phyloP scores from a whole-genome alignment of 35 echinoderm and acorn worm genomes.

The Acanthaster planci region DNA sequence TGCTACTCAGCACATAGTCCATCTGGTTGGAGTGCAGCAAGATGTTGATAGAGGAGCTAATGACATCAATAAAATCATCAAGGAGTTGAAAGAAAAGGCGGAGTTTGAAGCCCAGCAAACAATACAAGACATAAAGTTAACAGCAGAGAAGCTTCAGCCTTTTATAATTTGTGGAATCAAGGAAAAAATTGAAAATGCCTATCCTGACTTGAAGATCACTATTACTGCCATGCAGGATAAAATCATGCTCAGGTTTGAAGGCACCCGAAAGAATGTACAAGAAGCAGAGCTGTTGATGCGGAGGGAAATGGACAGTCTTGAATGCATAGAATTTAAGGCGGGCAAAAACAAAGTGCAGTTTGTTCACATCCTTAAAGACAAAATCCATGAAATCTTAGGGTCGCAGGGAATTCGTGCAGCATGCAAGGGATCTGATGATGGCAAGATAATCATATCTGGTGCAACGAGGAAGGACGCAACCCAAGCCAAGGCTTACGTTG shows the following conservation, averaged over 20 bases:
- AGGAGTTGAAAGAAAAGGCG: not conserved
- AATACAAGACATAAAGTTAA: not conserved
- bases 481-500: not conserved
- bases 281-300: not conserved
- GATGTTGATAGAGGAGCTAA: not conserved
- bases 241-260: not conserved
- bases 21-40: not conserved
- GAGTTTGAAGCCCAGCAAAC: constrained; percentile 1
- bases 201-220: not conserved
- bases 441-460: constrained; percentile 18
- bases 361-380: not conserved
- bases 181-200: not conserved
- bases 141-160: not conserved
- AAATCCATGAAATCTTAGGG: constrained; percentile 15
- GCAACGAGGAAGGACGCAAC: not conserved
- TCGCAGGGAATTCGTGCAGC: not conserved
- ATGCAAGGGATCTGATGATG: constrained; percentile 21
- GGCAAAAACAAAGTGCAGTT: not conserved
- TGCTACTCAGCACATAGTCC: not conserved
- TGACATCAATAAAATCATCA: not conserved
- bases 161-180: constrained; percentile 24
- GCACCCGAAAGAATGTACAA: constrained; percentile 16
- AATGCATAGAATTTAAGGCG: not conserved
- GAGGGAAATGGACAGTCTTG: constrained; percentile 18
- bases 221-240: not conserved